Conservation (phyloP, 2,888 invertebrate genomes). For the Emesis castigata region DNA sequence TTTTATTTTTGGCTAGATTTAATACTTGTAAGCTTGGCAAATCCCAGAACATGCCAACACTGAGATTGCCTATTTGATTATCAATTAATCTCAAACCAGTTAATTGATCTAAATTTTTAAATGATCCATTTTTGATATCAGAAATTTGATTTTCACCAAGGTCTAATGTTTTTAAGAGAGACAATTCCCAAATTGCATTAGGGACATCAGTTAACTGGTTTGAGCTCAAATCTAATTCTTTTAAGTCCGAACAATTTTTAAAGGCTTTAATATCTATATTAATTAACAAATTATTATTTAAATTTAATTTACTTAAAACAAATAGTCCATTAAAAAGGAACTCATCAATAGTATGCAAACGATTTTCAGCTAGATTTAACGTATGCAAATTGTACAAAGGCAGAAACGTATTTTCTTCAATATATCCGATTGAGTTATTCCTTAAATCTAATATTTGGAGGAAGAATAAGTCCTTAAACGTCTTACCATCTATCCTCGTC, state of each 20-base stretch:
- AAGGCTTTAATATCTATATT: conserved; percentile 94
- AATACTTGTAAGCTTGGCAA: conserved; percentile 95
- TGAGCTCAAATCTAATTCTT: conserved; percentile 96
- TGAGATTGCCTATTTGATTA: conserved; percentile 96
- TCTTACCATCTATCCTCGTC: conserved; percentile 94
- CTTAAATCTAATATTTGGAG: conserved; percentile 96
- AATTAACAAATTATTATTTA: conserved; percentile 95
- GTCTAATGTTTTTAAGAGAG: conserved; percentile 96
- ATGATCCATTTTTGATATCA: conserved; percentile 95
- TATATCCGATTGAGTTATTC: conserved; percentile 96
- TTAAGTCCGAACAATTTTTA: conserved; percentile 96
- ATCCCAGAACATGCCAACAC: conserved; percentile 96
- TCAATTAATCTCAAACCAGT: conserved; percentile 96
- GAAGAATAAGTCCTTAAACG: conserved; percentile 96
- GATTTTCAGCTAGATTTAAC: conserved; percentile 96
- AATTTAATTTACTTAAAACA: conserved; percentile 94
- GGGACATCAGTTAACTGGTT: conserved; percentile 95
- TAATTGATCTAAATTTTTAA: conserved; percentile 95
- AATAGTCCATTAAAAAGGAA: conserved; percentile 95
- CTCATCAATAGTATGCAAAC: conserved; percentile 94
- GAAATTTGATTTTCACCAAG: conserved; percentile 97
- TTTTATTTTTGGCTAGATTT: conserved; percentile 96
- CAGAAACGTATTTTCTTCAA: conserved; percentile 96
- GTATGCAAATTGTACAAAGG: conserved; percentile 97
- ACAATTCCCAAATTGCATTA: conserved; percentile 94